These are phyloP conservation scores for Crepidodera aurea DNA, from an alignment of 2,888 invertebrate species.

Conservation along the genomic window DNA sequence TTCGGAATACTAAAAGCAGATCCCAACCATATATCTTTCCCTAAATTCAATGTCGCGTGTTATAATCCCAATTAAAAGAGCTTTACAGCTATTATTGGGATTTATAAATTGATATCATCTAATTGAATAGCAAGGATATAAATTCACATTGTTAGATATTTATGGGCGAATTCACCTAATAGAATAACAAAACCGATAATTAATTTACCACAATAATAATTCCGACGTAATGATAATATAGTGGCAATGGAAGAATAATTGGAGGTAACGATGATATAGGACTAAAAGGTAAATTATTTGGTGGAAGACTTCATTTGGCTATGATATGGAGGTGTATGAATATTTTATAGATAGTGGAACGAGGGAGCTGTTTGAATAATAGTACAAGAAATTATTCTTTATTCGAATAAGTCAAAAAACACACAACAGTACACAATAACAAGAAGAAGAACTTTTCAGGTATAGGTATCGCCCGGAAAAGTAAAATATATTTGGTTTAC, in stretches of 20 bases:
- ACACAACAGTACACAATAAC: too few relatives aligned
- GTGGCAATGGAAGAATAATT: slow-evolving; percentile 31
- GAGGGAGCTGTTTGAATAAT: too few relatives aligned
- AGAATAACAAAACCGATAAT: slow-evolving; percentile 35
- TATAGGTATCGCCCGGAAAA: too few relatives aligned
- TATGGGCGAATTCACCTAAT: slow-evolving; percentile 38
- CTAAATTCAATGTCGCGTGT: slow-evolving; percentile 32
- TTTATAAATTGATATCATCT: slow-evolving; percentile 36
- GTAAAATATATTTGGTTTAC: too few relatives aligned
- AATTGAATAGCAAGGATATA: slow-evolving; percentile 35
- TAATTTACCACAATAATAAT: slow-evolving; percentile 38
- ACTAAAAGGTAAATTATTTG: slow-evolving; percentile 9
- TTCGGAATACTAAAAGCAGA: slow-evolving; percentile 14
- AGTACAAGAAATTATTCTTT: too few relatives aligned
- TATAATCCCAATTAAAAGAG: slow-evolving; percentile 34
- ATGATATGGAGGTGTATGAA: too few relatives aligned
- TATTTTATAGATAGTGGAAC: too few relatives aligned
- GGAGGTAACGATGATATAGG: slow-evolving; percentile 19
- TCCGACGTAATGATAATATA: slow-evolving; percentile 33
- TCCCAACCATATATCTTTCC: slow-evolving; percentile 19
- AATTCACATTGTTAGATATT: slow-evolving; percentile 35
- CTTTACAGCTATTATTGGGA: slow-evolving; percentile 35
- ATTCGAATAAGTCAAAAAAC: too few relatives aligned
- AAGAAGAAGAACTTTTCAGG: too few relatives aligned
- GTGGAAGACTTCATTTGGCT: slow-evolving; percentile 13